Evolutionary conservation across 1,140 invertebrate genomes (phyloP).

Genomic region (Lepidurus arcticus): DNA sequence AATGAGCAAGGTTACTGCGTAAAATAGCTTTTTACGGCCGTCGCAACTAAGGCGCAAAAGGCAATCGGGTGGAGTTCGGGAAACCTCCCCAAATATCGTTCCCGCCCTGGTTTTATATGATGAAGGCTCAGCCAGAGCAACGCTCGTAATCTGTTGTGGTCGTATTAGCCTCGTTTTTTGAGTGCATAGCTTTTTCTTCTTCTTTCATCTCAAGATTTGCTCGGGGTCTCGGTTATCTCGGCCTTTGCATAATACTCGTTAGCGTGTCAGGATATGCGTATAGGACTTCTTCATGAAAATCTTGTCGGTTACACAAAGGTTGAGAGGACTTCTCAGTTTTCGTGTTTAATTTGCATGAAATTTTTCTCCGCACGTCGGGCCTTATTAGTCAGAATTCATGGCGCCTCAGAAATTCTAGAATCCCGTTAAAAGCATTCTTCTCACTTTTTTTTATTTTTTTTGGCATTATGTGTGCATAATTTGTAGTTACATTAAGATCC

Average conservation of each 20-base stretch:
- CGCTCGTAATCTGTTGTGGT: neutral
- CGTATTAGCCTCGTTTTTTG: neutral
- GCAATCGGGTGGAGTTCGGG: slow-evolving; percentile 8
- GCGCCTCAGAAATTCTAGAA: neutral
- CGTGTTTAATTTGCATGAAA: slow-evolving; percentile 19
- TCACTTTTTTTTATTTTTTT: neutral
- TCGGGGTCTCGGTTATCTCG: neutral
- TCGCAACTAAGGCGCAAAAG: neutral
- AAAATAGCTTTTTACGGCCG: neutral
- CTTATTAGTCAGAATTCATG: neutral
- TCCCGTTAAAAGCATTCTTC: neutral
- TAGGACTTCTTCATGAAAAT: neutral
- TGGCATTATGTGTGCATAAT: too few species aligned
- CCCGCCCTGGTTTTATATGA: slow-evolving; percentile 16
- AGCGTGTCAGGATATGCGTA: slow-evolving; percentile 15
- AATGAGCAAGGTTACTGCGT: neutral
- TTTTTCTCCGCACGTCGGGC: neutral
- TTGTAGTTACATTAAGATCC: too few species aligned
- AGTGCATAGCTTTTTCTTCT: neutral
- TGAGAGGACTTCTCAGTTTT: neutral
- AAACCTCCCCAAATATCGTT: slow-evolving; percentile 2
- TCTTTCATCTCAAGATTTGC: neutral
- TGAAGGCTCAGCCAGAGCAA: neutral
- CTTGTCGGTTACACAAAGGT: neutral
- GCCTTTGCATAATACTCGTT: slow-evolving; percentile 15